Evolutionary conservation across 92 coral and sea anemone species (phyloP).

Genomic region (Isaurus tuberculatus): DNA sequence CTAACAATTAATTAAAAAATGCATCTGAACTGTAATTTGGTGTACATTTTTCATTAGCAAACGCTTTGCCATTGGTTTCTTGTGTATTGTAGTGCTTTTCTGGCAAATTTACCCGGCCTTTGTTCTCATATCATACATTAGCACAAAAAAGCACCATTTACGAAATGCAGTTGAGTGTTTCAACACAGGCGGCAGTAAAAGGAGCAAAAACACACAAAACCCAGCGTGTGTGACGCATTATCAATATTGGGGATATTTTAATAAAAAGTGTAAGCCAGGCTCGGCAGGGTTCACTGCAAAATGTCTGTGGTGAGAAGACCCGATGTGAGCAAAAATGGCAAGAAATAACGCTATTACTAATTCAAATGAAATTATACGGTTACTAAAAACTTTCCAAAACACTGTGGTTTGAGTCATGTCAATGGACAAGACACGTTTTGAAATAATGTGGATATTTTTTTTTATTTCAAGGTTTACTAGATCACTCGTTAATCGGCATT

Average conservation of each 20-base stretch:
- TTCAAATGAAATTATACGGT: conserved; percentile 8
- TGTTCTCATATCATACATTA: background rate
- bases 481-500: background rate
- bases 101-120: conserved; percentile 22
- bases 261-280: conserved; percentile 38
- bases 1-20: conserved; percentile 69
- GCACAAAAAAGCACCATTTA: background rate
- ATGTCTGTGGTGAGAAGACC: conserved; percentile 11
- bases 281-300: conserved; percentile 27
- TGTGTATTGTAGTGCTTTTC: conserved; percentile 17
- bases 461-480: conserved; percentile 5
- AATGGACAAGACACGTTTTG: conserved; percentile 12
- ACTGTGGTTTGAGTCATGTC: conserved; percentile 19
- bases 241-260: conserved; percentile 39
- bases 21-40: conserved; percentile 71
- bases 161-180: background rate
- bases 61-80: conserved; percentile 41
- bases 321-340: conserved; percentile 18
- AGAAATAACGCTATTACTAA: conserved; percentile 16
- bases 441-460: background rate
- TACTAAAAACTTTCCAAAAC: background rate
- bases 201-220: background rate
- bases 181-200: background rate
- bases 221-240: conserved; percentile 41
- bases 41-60: conserved; percentile 63